Percentiles rank a stretch among this genome's conserved stretches.
Evolutionary conservation across 2,888 invertebrate genomes (phyloP).

Genomic region (Quadriops clusia): DNA sequence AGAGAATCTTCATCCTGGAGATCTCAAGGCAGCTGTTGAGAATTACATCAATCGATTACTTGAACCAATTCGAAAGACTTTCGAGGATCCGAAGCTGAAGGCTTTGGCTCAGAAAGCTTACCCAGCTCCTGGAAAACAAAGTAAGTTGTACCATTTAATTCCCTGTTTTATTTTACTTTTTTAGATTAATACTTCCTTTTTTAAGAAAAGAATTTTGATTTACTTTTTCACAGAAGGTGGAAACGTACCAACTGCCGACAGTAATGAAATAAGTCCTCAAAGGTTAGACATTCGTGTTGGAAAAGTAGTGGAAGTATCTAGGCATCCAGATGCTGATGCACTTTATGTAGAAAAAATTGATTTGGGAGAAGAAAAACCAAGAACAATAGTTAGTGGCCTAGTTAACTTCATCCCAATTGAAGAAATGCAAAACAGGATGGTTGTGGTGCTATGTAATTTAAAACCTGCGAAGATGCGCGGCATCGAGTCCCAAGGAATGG

Average conservation of each 20-base stretch:
- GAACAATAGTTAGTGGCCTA: slow-evolving; percentile 76
- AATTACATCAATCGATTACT: slow-evolving; percentile 73
- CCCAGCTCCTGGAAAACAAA: slow-evolving; percentile 59
- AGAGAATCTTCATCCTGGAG: slow-evolving; percentile 82
- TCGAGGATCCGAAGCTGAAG: slow-evolving; percentile 68
- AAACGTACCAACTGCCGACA: slow-evolving; percentile 30
- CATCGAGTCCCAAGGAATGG: slow-evolving; percentile 85
- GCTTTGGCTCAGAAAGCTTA: slow-evolving; percentile 74
- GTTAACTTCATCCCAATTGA: slow-evolving; percentile 85
- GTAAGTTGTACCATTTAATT: slow-evolving; percentile 25
- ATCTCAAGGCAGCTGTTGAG: slow-evolving; percentile 80
- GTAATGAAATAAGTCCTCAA: slow-evolving; percentile 56
- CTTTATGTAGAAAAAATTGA: slow-evolving; percentile 90
- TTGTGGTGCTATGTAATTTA: slow-evolving; percentile 88
- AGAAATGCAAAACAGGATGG: slow-evolving; percentile 78
- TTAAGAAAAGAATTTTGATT: slow-evolving; percentile 6
- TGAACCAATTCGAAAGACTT: slow-evolving; percentile 78
- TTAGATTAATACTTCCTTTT: background rate
- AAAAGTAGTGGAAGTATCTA: slow-evolving; percentile 66
- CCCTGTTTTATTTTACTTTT: too few species aligned
- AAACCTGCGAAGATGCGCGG: slow-evolving; percentile 96
- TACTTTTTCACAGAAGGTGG: slow-evolving; percentile 20
- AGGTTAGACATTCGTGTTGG: slow-evolving; percentile 82
- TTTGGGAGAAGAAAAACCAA: slow-evolving; percentile 61
- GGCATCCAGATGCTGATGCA: slow-evolving; percentile 86